Conservation (phyloP, 1,140 invertebrate genomes). For the Anastrepha ludens region DNA sequence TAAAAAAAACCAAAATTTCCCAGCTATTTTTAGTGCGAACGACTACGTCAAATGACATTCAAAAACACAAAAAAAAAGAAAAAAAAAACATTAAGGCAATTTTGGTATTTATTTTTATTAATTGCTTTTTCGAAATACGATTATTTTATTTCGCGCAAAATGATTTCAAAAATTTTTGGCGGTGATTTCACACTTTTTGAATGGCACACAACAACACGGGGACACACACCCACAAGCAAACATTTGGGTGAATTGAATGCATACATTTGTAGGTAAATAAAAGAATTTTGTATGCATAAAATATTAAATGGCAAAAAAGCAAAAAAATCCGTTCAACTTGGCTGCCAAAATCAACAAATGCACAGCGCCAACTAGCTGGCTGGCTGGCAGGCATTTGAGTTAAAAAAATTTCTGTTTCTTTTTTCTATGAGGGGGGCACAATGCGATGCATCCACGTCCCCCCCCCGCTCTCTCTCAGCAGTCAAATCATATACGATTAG, state of each 20-base stretch:
- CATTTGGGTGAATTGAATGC: not conserved
- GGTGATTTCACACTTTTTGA: not conserved
- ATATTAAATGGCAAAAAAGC: not conserved
- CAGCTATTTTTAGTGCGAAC: not conserved
- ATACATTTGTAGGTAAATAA: not conserved
- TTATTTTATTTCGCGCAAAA: conserved; percentile 3
- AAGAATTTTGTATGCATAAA: not conserved
- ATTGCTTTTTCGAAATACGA: not conserved
- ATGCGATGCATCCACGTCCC: too few relatives aligned
- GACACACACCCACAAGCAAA: conserved; percentile 1
- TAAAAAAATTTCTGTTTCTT: not conserved
- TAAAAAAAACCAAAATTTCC: not conserved
- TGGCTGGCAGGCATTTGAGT: not conserved
- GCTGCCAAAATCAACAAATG: conserved; percentile 5
- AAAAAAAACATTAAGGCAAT: not conserved
- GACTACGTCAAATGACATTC: conserved; percentile 18
- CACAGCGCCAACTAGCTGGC: not conserved
- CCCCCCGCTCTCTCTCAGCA: too few relatives aligned
- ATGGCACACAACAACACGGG: not conserved
- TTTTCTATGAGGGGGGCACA: too few relatives aligned
- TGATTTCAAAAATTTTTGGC: not conserved
- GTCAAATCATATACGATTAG: too few relatives aligned
- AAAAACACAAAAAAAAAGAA: not conserved
- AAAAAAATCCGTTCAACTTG: not conserved
- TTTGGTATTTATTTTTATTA: not conserved